phyloP scores from a whole-genome alignment of 2,888 invertebrate species.

The Watsonalla binaria region DNA sequence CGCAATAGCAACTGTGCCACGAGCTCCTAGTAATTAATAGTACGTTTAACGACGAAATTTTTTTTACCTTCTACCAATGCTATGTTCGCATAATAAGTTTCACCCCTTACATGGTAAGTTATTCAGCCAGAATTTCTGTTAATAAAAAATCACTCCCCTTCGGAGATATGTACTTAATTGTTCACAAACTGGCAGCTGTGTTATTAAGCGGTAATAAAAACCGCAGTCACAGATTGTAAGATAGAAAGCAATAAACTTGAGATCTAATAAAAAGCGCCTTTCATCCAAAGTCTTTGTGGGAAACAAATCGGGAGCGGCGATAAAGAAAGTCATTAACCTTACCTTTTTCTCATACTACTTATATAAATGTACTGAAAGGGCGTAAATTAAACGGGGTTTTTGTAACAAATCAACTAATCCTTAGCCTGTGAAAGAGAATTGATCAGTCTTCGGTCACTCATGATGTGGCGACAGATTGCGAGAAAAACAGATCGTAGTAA shows the following conservation, averaged over 20 bases:
- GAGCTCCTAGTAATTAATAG: too few species aligned
- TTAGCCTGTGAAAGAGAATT: background rate
- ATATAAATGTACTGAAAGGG: background rate
- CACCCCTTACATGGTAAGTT: too few species aligned
- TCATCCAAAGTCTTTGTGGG: background rate
- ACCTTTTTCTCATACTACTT: background rate
- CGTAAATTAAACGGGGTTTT: background rate
- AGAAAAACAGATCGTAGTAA: background rate
- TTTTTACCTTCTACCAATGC: too few species aligned
- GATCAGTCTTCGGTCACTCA: background rate
- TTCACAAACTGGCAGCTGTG: too few species aligned
- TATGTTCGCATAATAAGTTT: too few species aligned
- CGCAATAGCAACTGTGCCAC: too few species aligned
- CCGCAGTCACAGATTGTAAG: background rate
- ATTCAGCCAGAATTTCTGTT: too few species aligned
- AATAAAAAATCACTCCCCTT: too few species aligned
- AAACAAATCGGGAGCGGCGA: background rate
- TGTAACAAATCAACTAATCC: background rate
- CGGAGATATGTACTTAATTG: too few species aligned
- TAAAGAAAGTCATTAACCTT: slow-evolving; percentile 4
- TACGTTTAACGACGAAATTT: too few species aligned
- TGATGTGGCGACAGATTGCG: background rate
- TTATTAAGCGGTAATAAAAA: background rate
- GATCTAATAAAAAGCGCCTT: background rate
- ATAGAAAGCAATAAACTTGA: background rate